Conservation (phyloP, 2,113 vertebrate species). For the Sclerurus mexicanus region DNA sequence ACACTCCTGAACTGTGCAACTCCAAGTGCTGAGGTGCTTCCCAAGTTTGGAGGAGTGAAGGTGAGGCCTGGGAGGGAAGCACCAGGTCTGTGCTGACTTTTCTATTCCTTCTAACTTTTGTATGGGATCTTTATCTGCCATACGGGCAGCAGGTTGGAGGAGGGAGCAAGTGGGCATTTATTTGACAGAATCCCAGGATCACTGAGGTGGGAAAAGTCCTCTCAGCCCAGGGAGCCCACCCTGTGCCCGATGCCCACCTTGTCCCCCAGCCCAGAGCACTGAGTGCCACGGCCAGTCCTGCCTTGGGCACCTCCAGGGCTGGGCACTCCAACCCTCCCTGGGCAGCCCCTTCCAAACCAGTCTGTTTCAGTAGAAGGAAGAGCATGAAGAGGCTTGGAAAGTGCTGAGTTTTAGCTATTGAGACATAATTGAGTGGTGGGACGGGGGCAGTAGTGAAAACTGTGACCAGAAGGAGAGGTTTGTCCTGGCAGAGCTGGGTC, state of each 20-base stretch:
- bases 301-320: not conserved
- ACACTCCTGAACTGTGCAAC: not conserved
- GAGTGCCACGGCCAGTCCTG: fast-evolving
- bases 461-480: not conserved
- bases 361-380: not conserved
- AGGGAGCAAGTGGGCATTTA: not conserved
- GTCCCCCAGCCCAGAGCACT: not conserved
- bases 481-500: not conserved
- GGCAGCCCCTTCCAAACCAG: not conserved
- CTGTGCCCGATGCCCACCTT: not conserved
- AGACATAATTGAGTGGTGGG: not conserved
- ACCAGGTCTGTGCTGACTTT: not conserved
- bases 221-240: too few species aligned
- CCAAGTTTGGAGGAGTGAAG: not conserved
- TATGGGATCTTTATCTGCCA: not conserved
- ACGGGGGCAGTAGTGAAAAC: not conserved
- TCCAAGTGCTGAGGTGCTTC: not conserved
- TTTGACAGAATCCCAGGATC: not conserved
- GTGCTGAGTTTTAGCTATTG: not conserved
- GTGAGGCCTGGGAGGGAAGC: not conserved
- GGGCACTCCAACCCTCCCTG: not conserved
- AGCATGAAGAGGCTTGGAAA: not conserved
- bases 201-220: not conserved
- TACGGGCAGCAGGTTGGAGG: not conserved
- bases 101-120: not conserved